Base-by-base conservation (phyloP, 2,797 vertebrate species). In the Octomys mimax region DNA sequence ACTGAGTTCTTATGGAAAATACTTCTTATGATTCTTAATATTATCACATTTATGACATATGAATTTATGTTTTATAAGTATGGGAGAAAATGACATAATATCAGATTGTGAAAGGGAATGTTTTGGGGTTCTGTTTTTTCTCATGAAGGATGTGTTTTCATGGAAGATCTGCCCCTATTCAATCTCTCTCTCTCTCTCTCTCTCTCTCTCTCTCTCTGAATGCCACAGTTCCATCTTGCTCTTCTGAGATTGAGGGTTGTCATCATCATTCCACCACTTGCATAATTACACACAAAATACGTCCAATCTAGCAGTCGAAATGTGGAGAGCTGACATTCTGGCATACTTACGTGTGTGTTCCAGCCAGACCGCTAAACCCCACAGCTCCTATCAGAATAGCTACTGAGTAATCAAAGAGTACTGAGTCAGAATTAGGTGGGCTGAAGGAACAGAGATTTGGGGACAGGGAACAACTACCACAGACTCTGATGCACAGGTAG, bases 281-380 rank as follows among this genome's bases (percentile, higher is more conserved):
- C 81, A 83, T 95, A 96, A 96, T 97, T 82, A 86, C 62, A 86
- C 31, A 83, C 66, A 92, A 90, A 68, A 33, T 12, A 85, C 84
- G 78, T 66, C 84, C 73, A 91, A 52, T 80, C 57, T 96, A 73
- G 71, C 91, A 77, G 52, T 88, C 70, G 94, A 52, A 94, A 93
- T 81, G 85, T 92, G 49, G 78, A 93, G 73, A 77, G 68, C 68
- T 94, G 89, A 93, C 83, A 87, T 88, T 85, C 91, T 93, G 84
- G 33, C 71, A 88, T 39, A 21, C 59, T 87, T 39, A n/a, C 31
- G 26, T 49, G 14, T 94, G 26, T 90, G n/a, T 92, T 78, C 59
- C 61, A 93, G 73, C 49, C n/a, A 75, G 21, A 94, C n/a, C n/a
- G 92, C 46, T 33, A 75, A 90, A 78, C 70, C 33, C 18, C 80